Conservation (phyloP, 2,113 vertebrate genomes). For the Sapajus apella region DNA sequence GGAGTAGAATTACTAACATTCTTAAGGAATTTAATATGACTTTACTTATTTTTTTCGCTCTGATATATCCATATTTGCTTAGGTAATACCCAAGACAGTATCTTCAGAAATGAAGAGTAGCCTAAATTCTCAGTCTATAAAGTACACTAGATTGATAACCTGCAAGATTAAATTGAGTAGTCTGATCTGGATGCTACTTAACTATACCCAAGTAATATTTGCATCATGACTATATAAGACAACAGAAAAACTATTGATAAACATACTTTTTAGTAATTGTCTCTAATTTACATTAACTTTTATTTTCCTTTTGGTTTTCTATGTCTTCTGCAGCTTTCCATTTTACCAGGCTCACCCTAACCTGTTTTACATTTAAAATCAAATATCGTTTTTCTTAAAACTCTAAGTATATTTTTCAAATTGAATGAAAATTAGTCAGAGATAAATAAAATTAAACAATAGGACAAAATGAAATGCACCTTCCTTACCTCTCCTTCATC, state of each 20-base stretch:
- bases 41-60: not conserved
- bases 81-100: not conserved
- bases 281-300: not conserved
- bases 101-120: not conserved
- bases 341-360: not conserved
- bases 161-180: not conserved
- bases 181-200: not conserved
- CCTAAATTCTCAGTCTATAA: not conserved
- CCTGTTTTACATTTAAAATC: not conserved
- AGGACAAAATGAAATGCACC: not conserved
- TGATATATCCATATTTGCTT: not conserved
- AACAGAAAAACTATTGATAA: not conserved
- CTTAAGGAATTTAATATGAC: not conserved
- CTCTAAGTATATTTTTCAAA: not conserved
- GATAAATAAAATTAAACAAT: not conserved
- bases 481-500: not conserved
- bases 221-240: not conserved
- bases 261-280: not conserved
- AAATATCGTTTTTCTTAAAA: slow-evolving; percentile 3
- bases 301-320: not conserved
- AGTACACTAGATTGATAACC: not conserved
- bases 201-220: not conserved
- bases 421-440: not conserved
- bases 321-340: not conserved
- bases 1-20: not conserved